Conservation (phyloP, 2,113 vertebrate species). For the Acrocephalus arundinaceus region DNA sequence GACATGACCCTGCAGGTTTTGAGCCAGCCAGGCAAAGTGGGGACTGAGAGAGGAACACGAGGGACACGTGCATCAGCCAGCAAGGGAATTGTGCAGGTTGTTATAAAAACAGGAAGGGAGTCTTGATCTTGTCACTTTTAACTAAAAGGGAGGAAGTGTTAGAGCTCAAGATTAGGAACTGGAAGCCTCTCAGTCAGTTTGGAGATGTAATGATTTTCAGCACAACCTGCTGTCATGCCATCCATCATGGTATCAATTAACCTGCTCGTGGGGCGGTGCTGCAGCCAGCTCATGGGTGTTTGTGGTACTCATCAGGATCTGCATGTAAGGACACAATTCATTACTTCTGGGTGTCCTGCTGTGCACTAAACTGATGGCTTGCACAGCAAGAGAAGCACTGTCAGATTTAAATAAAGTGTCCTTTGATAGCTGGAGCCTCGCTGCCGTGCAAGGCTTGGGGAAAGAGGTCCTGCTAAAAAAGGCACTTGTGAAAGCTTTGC, state of each 20-base stretch:
- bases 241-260: not conserved
- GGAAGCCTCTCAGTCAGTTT: not conserved
- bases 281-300: not conserved
- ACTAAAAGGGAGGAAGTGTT: not conserved
- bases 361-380: not conserved
- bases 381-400: not conserved
- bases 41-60: accelerated
- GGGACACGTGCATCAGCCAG: not conserved
- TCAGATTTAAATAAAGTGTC: not conserved
- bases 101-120: not conserved
- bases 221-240: not conserved
- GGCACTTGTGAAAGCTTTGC: accelerated
- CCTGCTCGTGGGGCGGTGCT: not conserved
- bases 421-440: not conserved
- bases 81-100: not conserved
- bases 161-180: not conserved
- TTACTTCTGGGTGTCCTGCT: not conserved
- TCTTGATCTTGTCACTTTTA: not conserved
- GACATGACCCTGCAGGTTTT: not conserved
- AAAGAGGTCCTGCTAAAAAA: not conserved
- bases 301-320: not conserved
- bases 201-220: not conserved
- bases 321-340: not conserved
- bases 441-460: not conserved
- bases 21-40: not conserved